phyloP scores from a whole-genome alignment of 2,888 invertebrate species.

The Rhagophthalmus giganteus region DNA sequence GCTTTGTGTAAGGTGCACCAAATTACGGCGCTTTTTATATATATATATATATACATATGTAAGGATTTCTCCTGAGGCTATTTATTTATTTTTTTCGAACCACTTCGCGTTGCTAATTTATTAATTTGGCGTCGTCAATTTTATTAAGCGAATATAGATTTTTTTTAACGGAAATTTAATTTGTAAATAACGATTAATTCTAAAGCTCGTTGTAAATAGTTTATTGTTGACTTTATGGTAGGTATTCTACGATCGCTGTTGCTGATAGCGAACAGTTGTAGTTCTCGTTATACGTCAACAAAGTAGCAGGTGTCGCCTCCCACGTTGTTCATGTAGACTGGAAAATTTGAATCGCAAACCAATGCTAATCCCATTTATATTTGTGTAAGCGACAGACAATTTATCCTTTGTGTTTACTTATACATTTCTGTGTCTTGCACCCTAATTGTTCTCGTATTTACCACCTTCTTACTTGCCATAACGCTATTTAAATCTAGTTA shows the following conservation, averaged over 20 bases:
- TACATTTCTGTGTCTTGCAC: constrained; percentile 10
- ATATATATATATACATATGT: no score
- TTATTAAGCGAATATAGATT: no score
- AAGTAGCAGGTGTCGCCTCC: constrained; percentile 26
- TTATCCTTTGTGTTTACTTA: constrained; percentile 23
- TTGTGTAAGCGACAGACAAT: constrained; percentile 26
- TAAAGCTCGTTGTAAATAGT: constrained; percentile 1
- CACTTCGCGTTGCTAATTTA: no score
- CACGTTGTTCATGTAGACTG: constrained; percentile 26
- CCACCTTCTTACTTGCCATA: not conserved
- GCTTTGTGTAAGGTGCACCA: no score
- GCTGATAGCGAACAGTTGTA: constrained; percentile 19
- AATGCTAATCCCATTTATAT: constrained; percentile 30
- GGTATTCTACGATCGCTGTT: no score
- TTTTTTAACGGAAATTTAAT: no score
- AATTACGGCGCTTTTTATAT: no score
- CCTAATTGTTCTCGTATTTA: constrained; percentile 13
- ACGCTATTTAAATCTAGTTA: no score
- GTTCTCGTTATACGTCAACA: constrained; percentile 20
- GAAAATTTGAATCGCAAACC: constrained; percentile 28
- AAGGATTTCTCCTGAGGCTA: no score
- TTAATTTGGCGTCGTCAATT: no score
- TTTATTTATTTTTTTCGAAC: no score
- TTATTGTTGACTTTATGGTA: constrained; percentile 18
- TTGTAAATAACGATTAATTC: no score